Base-by-base conservation (phyloP, 2,888 invertebrate genomes). In the Agrypnus murinus region DNA sequence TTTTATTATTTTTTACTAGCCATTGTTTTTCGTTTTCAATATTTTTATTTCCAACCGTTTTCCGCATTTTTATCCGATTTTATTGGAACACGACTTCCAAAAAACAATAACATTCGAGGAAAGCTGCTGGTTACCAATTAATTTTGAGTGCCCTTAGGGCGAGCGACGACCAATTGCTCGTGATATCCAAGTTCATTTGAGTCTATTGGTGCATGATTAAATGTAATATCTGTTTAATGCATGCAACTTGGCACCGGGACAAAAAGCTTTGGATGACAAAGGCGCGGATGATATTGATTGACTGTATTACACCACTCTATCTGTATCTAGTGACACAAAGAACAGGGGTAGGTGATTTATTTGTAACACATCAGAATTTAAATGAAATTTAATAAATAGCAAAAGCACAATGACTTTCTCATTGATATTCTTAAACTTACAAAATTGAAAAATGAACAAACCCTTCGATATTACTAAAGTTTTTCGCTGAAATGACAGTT, bases 1-100 rank as follows among this genome's bases (percentile, higher is more conserved):
- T 81, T 81, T 81, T 80, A 80, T 81, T 81, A 80, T 81, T 81
- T 81, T 82, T 82, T 80, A 79, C 79, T 74, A 77, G 72, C 79
- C 78, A 82, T 83, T 83, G 82, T 83, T 83, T 82, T 79, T 79
- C 79, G 78, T 79, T 81, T 80, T 75, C 78, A 75, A 77, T 77
- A 77, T 75, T 77, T 79, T 77, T 79, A 78, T 78, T 77, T 77
- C 73, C 53, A 65, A 53, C 68, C 55, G 50, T 50, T 66, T 72
- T 57, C 57, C 55, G 48, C 46, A 57, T 46, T 64, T 65, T 57
- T 69, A 66, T 65, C 55, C 34, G 64, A 67, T 68, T 68, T 57
- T 70, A 69, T 69, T 65, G 57, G 62, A 60, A 57, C 58, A 58
- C 60, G 50, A 53, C 53, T 58, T 46, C 2, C 9, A 15, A 36